Conservation (phyloP, 2,888 invertebrate species). For the Brenthis ino region DNA sequence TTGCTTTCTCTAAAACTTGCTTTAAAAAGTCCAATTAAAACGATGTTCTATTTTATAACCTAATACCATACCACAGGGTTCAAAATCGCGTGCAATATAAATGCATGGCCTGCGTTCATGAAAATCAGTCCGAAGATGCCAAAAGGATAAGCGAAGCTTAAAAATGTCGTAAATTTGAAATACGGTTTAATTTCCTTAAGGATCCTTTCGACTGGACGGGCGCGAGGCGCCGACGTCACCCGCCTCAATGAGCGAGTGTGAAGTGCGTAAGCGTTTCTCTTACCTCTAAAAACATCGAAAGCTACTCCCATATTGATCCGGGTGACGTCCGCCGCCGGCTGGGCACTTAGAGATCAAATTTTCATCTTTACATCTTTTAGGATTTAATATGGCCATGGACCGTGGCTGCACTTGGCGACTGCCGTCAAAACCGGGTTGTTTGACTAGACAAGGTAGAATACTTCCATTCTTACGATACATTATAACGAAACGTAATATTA, state of each 20-base stretch:
- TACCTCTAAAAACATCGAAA: slow-evolving; percentile 59
- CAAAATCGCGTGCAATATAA: slow-evolving; percentile 22
- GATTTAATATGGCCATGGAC: slow-evolving; percentile 37
- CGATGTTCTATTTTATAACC: slow-evolving; percentile 24
- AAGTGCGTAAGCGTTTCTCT: slow-evolving; percentile 50
- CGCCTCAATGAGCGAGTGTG: slow-evolving; percentile 52
- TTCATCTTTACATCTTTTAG: slow-evolving; percentile 25
- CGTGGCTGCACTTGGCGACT: slow-evolving; percentile 38
- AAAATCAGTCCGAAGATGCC: slow-evolving; percentile 46
- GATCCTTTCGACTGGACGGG: slow-evolving; percentile 66
- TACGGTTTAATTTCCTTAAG: slow-evolving; percentile 37
- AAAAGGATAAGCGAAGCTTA: slow-evolving; percentile 40
- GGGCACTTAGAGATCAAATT: slow-evolving; percentile 39
- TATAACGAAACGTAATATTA: slow-evolving; percentile 38
- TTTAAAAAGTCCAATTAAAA: slow-evolving; percentile 27
- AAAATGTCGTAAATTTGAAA: slow-evolving; percentile 26
- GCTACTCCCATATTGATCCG: slow-evolving; percentile 55
- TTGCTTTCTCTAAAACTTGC: neutral
- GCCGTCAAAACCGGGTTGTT: slow-evolving; percentile 42
- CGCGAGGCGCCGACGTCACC: slow-evolving; percentile 50
- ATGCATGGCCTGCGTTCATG: slow-evolving; percentile 5
- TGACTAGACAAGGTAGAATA: slow-evolving; percentile 43
- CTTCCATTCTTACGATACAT: slow-evolving; percentile 37
- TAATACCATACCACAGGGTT: slow-evolving; percentile 18
- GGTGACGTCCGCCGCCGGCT: slow-evolving; percentile 45